Evolutionary conservation across 2,797 vertebrate genomes (phyloP).

Genomic region (Phalloptychus januarius): DNA sequence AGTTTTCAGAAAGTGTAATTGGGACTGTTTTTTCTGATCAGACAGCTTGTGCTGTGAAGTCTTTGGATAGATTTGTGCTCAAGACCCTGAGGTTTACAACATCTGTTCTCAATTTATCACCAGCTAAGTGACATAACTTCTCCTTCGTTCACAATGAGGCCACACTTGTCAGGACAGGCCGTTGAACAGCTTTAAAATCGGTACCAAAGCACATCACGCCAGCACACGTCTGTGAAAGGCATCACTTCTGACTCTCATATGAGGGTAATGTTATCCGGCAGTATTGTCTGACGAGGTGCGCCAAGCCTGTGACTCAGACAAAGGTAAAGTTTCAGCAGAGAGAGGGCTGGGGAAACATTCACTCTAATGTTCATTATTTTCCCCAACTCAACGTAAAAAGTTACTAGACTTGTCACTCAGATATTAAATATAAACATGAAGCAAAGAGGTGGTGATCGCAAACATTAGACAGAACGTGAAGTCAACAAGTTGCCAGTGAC

Average conservation of each 20-base stretch:
- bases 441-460: background rate
- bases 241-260: constrained; percentile 32
- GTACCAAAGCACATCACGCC: constrained; percentile 20
- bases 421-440: background rate
- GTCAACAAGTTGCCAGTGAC: background rate
- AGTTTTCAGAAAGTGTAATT: background rate
- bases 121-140: background rate
- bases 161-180: background rate
- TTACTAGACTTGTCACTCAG: background rate
- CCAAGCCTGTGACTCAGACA: constrained; percentile 22
- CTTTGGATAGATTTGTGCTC: background rate
- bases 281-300: constrained; percentile 60
- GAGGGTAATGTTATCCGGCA: constrained; percentile 48
- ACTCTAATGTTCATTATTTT: background rate
- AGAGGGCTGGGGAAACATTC: background rate
- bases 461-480: background rate
- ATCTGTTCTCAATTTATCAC: background rate
- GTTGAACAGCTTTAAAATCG: background rate
- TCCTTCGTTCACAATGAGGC: background rate
- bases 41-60: background rate
- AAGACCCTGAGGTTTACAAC: background rate
- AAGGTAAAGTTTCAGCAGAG: constrained; percentile 27
- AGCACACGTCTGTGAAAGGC: constrained; percentile 24
- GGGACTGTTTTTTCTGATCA: background rate
- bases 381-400: background rate